phyloP scores from a whole-genome alignment of 2,113 vertebrate genomes.

The Galemys pyrenaicus region DNA sequence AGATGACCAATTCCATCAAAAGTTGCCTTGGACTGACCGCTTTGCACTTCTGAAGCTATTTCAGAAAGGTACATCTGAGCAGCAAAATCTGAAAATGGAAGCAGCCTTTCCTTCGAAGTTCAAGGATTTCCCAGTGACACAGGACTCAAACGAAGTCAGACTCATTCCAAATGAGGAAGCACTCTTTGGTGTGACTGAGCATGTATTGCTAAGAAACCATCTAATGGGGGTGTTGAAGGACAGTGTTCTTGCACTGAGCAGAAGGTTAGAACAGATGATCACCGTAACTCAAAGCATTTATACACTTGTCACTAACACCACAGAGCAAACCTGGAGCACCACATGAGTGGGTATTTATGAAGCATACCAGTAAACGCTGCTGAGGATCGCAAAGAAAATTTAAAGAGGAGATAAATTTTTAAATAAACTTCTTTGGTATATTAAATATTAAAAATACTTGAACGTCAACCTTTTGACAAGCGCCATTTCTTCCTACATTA shows the following conservation, averaged over 20 bases:
- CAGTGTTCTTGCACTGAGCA: conserved; percentile 1
- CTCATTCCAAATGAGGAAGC: conserved; percentile 52
- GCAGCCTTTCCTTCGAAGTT: conserved; percentile 35
- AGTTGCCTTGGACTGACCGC: neutral
- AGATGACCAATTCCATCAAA: neutral
- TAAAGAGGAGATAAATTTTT: neutral
- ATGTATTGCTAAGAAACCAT: conserved; percentile 1
- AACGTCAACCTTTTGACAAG: neutral
- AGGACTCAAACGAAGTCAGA: neutral
- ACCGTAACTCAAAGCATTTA: conserved; percentile 7
- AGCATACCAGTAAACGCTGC: neutral
- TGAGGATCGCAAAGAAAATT: neutral
- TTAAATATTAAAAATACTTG: conserved; percentile 44
- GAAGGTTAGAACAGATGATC: neutral
- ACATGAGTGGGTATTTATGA: neutral
- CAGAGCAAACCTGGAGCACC: neutral
- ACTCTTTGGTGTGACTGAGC: conserved; percentile 15
- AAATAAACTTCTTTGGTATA: conserved; percentile 16
- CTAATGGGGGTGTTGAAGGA: neutral
- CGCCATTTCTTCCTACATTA: conserved; percentile 1
- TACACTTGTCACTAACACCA: neutral
- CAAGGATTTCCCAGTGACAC: conserved; percentile 5
- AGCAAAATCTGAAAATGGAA: conserved; percentile 39
- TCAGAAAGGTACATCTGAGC: neutral
- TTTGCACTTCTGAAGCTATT: conserved; percentile 52